A percentile compares a stretch with the other conserved stretches of the same genome.
Conservation (phyloP, 2,888 invertebrate genomes). For the Watsonalla binaria region DNA sequence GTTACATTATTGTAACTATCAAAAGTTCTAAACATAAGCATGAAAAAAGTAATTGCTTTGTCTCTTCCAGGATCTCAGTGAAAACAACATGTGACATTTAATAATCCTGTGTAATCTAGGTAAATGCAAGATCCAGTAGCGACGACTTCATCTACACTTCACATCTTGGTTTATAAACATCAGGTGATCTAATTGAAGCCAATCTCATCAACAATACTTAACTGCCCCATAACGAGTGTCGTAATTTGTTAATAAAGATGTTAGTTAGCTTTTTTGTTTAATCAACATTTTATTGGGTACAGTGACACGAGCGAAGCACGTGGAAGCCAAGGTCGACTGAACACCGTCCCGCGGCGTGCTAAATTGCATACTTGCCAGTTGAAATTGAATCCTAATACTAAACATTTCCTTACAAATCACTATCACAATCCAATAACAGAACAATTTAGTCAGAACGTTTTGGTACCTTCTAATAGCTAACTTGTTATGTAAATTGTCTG, state of each 20-base stretch:
- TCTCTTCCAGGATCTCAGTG: no score
- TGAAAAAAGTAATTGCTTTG: no score
- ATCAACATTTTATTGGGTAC: slow-evolving; percentile 3
- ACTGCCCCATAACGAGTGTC: no score
- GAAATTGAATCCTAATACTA: slow-evolving; percentile 11
- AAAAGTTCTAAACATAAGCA: no score
- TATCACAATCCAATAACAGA: background rate
- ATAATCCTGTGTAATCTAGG: no score
- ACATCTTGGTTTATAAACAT: no score
- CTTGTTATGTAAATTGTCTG: slow-evolving; percentile 43
- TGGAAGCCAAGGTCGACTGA: slow-evolving; percentile 52
- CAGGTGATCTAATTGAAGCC: no score
- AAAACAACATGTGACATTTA: no score
- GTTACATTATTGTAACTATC: no score
- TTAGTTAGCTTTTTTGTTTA: background rate
- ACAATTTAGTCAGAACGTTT: background rate
- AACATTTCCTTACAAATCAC: background rate
- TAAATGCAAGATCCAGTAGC: no score
- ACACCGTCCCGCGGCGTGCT: slow-evolving; percentile 23
- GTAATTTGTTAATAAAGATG: background rate
- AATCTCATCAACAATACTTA: no score
- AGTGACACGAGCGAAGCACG: slow-evolving; percentile 44
- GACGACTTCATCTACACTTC: no score
- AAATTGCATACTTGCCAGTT: slow-evolving; percentile 11
- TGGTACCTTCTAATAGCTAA: slow-evolving; percentile 3